A percentile compares a stretch with the other conserved stretches of the same genome.
Evolutionary conservation across 2,797 vertebrate species (phyloP).

Genomic region (Myoxocephalus aenaeus): DNA sequence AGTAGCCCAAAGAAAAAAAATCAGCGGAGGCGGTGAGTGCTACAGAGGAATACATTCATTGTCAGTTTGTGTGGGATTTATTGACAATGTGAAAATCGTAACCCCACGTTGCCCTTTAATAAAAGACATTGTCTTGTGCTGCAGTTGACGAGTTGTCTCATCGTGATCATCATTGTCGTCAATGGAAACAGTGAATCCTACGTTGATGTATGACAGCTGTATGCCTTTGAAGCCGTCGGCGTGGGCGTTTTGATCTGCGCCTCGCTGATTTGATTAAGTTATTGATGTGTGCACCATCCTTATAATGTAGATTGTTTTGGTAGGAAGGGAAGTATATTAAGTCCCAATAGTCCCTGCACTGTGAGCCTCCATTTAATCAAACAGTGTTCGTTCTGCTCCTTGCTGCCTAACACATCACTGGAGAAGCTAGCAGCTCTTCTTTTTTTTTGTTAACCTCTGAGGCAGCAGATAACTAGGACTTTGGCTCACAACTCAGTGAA

Average conservation of each 20-base stretch:
- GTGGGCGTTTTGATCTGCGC: constrained; percentile 38
- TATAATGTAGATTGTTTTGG: constrained; percentile 21
- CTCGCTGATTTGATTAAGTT: constrained; percentile 54
- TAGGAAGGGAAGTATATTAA: constrained; percentile 8
- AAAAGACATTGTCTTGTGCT: neutral
- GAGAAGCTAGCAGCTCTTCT: constrained; percentile 20
- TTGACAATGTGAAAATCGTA: neutral
- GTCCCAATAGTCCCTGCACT: neutral
- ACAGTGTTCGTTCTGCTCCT: constrained; percentile 24
- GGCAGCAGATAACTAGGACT: constrained; percentile 11
- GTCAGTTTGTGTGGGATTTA: constrained; percentile 4
- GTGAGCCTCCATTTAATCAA: constrained; percentile 36
- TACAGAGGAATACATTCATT: neutral
- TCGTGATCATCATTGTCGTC: constrained; percentile 4
- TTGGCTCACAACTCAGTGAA: constrained; percentile 7
- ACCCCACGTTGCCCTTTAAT: neutral
- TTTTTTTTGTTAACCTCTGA: constrained; percentile 15
- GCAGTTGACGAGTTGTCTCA: neutral
- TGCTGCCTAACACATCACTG: constrained; percentile 10
- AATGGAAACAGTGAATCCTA: neutral
- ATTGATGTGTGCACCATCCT: constrained; percentile 34
- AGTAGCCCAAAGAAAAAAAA: neutral
- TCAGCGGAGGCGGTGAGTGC: neutral
- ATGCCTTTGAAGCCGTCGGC: constrained; percentile 38
- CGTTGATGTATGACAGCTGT: constrained; percentile 38